phyloP scores from a whole-genome alignment of 2,888 invertebrate genomes.

The Pardosa pseudoannulata region DNA sequence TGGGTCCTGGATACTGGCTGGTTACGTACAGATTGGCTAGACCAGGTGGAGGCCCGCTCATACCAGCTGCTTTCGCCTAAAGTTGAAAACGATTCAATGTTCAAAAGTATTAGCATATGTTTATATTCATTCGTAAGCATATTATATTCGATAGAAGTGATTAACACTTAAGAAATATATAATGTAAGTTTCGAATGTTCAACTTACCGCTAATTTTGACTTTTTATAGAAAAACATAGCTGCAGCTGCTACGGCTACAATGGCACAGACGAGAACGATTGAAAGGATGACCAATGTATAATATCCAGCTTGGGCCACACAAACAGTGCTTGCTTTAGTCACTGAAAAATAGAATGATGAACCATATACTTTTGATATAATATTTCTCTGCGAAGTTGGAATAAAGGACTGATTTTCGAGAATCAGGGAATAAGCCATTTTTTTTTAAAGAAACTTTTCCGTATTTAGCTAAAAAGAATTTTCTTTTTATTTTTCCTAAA shows the following conservation, averaged over 20 bases:
- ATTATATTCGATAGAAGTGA: too few relatives aligned
- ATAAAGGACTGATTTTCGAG: too few relatives aligned
- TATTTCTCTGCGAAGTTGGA: too few relatives aligned
- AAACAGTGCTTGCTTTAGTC: conserved; percentile 78
- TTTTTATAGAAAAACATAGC: conserved; percentile 69
- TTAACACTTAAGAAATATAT: too few relatives aligned
- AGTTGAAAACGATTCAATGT: neutral
- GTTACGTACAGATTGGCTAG: conserved; percentile 60
- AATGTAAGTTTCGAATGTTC: too few relatives aligned
- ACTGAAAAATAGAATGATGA: conserved; percentile 43
- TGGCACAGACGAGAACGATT: conserved; percentile 80
- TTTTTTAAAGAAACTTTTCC: too few relatives aligned
- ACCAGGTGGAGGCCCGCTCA: conserved; percentile 56
- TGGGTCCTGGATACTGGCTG: conserved; percentile 68
- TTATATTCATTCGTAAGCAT: too few relatives aligned
- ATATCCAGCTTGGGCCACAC: conserved; percentile 89
- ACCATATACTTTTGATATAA: too few relatives aligned
- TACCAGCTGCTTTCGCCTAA: conserved; percentile 63
- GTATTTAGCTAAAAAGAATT: too few relatives aligned
- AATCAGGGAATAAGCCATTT: too few relatives aligned
- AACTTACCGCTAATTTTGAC: conserved; percentile 69
- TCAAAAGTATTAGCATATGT: too few relatives aligned
- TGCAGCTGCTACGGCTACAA: conserved; percentile 45
- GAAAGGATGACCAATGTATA: conserved; percentile 89
- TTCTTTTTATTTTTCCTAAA: too few relatives aligned